Evolutionary conservation across 1,140 invertebrate genomes (phyloP).

Genomic region (Cyclargus thomasi): DNA sequence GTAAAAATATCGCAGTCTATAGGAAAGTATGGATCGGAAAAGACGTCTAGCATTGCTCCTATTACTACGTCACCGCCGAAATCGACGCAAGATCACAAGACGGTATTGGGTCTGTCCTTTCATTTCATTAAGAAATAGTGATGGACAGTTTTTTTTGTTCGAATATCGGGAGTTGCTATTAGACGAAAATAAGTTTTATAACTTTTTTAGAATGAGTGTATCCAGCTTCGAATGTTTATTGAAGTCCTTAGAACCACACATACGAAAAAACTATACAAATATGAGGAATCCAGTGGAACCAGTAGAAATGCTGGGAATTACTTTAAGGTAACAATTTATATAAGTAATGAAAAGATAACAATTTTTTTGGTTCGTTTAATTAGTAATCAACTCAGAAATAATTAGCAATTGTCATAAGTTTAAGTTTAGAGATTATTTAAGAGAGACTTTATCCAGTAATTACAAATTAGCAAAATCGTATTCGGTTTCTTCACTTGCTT

Average conservation of each 20-base stretch:
- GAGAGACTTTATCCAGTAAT: conserved; percentile 20
- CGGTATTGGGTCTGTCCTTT: conserved; percentile 27
- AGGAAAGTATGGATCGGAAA: conserved; percentile 22
- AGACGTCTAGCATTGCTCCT: conserved; percentile 31
- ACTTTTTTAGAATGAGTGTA: conserved; percentile 28
- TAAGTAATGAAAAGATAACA: conserved; percentile 24
- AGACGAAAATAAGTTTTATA: conserved; percentile 32
- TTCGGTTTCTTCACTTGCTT: conserved; percentile 23
- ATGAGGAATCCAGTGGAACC: conserved; percentile 36
- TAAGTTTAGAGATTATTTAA: conserved; percentile 19
- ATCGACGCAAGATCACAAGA: conserved; percentile 30
- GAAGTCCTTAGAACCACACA: conserved; percentile 28
- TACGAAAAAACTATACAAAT: conserved; percentile 34
- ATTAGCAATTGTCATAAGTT: conserved; percentile 22
- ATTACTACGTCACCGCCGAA: conserved; percentile 34
- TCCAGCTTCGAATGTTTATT: no score
- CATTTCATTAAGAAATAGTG: conserved; percentile 29
- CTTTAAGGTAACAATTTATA: conserved; percentile 31
- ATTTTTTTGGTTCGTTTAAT: conserved; percentile 18
- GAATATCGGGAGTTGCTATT: conserved; percentile 30
- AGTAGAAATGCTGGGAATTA: conserved; percentile 34
- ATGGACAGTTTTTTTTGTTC: conserved; percentile 21
- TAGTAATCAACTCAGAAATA: conserved; percentile 22
- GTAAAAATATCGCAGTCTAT: conserved; percentile 24
- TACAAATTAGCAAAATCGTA: conserved; percentile 24